Percentiles rank a stretch among this genome's conserved stretches.
These are phyloP conservation scores for Drosophila asahinai DNA, from an alignment of 1,140 invertebrate species.

Conservation along the genomic window DNA sequence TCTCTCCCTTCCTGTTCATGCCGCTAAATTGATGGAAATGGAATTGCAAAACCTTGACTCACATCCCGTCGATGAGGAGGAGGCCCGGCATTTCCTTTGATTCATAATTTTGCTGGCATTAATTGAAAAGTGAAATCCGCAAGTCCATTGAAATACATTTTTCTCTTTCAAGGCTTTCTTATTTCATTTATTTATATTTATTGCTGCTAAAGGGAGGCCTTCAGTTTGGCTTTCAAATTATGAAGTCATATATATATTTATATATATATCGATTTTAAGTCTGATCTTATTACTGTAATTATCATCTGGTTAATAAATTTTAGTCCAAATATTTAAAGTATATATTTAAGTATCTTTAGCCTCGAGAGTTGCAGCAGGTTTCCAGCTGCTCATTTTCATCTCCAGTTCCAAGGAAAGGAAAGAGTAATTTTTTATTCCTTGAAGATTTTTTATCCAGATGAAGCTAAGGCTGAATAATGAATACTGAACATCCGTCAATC, in stretches of 20 bases:
- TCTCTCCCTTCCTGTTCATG: background rate
- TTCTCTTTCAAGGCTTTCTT: constrained; percentile 7
- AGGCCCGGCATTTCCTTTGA: constrained; percentile 41
- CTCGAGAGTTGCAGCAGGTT: no score
- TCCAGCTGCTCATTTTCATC: background rate
- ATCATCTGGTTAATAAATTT: no score
- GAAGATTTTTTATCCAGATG: constrained; percentile 14
- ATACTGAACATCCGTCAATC: constrained; percentile 53
- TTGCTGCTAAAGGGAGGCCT: constrained; percentile 5
- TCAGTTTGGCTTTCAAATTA: background rate
- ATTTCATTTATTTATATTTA: constrained; percentile 11
- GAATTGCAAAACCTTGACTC: constrained; percentile 61
- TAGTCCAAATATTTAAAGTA: no score
- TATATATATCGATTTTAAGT: no score
- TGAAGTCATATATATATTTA: background rate
- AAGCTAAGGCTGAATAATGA: constrained; percentile 37
- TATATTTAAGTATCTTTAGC: no score
- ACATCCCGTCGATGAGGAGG: constrained; percentile 18
- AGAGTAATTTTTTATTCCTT: constrained; percentile 21
- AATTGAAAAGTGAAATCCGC: constrained; percentile 65
- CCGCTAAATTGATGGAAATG: constrained; percentile 44
- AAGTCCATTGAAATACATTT: constrained; percentile 52
- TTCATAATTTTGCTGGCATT: constrained; percentile 49
- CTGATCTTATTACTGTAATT: no score
- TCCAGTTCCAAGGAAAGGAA: background rate